Evolutionary conservation across 1,140 invertebrate genomes (phyloP), one percentile per base, ranked within the genome.

Genomic region (Harpegnathos saltator): DNA sequence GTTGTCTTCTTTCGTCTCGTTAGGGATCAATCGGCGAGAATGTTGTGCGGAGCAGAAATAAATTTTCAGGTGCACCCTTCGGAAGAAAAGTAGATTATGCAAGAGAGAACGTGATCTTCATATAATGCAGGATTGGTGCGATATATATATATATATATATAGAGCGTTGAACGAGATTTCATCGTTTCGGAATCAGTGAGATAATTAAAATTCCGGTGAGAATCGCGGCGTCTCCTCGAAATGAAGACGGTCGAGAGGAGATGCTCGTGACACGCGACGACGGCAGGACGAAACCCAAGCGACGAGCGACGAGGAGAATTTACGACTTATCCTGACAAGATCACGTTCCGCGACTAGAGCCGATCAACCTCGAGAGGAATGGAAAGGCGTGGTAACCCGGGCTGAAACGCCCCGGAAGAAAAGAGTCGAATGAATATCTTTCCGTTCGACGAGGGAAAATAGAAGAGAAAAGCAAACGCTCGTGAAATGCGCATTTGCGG

Each of bases 311-410:
- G 54, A 17, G 22, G 14, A 58, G 74, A 69, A 59, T 63, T 63
- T 62, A 82, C 61, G 85, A 75, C 72, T 50, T 26, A 29, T 58
- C 72, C 85, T 58, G 84, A 87, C 84, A 69, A 69, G 85, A 87
- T 86, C 80, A 69, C 80, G 85, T 83, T 83, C 52, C 24, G 44
- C 66, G 72, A 66, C 61, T 83, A 83, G 80, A 83, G 85, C 26
- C 80, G 84, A 86, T 87, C 80, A 65, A 69, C 15, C 38, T 74
- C 54, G 58, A 44, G 61, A 65, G 19, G 52, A 72, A 61, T 17
- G 58, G 63, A 48, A 63, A 62, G 73, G 73, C 73, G 58, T 74
- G 73, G 59, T 75, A 63, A 38, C 54, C 11, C 54, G 9, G 11
- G 54, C 75, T 83, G 19, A n/a, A 54, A 9, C 15, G 52, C 48